A percentile compares a stretch with the other conserved stretches of the same genome.
Conservation (phyloP, 1,140 invertebrate species). For the Mamestra configurata region DNA sequence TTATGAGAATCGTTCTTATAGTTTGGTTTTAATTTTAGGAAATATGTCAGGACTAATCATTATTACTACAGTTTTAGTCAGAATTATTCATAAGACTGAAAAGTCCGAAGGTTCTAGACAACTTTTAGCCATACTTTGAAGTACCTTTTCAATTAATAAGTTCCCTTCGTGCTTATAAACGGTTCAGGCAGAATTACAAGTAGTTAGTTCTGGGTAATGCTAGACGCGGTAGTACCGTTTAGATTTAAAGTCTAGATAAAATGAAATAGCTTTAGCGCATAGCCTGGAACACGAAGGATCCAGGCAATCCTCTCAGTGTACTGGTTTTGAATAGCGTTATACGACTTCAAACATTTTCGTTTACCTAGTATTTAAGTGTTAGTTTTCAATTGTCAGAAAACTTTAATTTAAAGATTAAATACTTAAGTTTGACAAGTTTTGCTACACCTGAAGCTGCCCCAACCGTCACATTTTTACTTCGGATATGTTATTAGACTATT, state of each 20-base stretch:
- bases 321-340: background rate
- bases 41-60: background rate
- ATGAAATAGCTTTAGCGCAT: constrained; percentile 32
- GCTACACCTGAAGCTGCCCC: too few relatives aligned
- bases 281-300: constrained; percentile 3
- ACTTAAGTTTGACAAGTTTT: too few relatives aligned
- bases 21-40: constrained; percentile 5
- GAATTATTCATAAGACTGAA: background rate
- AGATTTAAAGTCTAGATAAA: constrained; percentile 39
- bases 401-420: too few relatives aligned
- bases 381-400: too few relatives aligned
- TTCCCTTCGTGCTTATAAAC: constrained; percentile 33
- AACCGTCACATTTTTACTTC: too few relatives aligned
- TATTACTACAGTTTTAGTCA: background rate
- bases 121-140: constrained; percentile 5
- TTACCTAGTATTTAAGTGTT: too few relatives aligned
- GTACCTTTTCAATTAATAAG: constrained; percentile 4
- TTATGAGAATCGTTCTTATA: background rate
- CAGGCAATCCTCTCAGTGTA: background rate
- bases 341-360: background rate
- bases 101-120: background rate
- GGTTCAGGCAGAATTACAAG: constrained; percentile 28
- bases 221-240: constrained; percentile 12
- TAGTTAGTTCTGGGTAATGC: constrained; percentile 24
- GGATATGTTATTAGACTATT: too few relatives aligned